A percentile compares a stretch with the other conserved stretches of the same genome.
phyloP scores from a whole-genome alignment of 2,113 vertebrate species.

The Orycteropus afer region DNA sequence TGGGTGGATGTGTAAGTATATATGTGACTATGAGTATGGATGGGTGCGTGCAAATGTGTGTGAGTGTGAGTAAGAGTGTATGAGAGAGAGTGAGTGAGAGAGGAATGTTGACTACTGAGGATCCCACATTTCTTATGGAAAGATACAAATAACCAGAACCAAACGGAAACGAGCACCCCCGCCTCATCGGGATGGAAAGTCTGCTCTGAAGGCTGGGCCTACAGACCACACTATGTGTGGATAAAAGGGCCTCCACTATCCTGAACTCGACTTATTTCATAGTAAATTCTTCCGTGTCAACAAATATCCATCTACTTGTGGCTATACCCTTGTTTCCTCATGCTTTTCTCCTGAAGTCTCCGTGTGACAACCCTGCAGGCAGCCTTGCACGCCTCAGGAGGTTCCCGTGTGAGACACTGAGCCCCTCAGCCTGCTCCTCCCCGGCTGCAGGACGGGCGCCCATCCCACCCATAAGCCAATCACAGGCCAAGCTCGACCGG shows the following conservation, averaged over 20 bases:
- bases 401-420: rapidly evolving
- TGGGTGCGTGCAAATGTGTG: no score
- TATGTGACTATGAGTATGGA: no score
- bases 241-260: neutral
- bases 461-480: conserved; percentile 72
- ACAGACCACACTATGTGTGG: rapidly evolving
- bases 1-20: no score
- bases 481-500: conserved; percentile 71
- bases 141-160: neutral
- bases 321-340: neutral
- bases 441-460: neutral
- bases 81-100: rapidly evolving
- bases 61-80: no score
- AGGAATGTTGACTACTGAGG: rapidly evolving
- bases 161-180: neutral
- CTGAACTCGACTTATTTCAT: neutral
- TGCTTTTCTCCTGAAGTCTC: neutral
- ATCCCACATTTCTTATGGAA: neutral
- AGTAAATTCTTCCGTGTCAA: neutral
- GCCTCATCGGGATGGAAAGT: neutral
- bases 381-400: no score
- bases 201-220: neutral
- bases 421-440: neutral
- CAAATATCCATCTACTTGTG: rapidly evolving
- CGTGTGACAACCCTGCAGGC: neutral